Base-by-base conservation (phyloP, 2,797 vertebrate genomes). In the Setipinna tenuifilis region DNA sequence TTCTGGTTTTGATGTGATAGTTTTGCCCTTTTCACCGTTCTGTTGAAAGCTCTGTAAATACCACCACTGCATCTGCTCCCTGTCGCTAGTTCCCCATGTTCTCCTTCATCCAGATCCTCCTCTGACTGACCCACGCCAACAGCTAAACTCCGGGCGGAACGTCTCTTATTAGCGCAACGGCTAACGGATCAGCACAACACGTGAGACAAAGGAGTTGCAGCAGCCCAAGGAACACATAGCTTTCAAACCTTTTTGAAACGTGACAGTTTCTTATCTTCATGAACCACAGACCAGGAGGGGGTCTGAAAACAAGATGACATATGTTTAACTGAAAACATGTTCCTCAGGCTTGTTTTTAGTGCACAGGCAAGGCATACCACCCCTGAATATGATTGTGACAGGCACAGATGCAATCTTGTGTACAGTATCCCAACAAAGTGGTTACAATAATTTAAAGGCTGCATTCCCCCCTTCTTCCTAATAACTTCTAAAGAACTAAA, bases 111-210 rank as follows among this genome's bases (percentile, higher is more conserved):
- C 10, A 25, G 21, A 10, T 68, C 25, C 62, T 25, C 11, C 11
- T 2, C 65, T 71, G 65, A 35, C 65, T 31, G 12, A 65, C 62
- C 23, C 10, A 14, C 4, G 28, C 65, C 31, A 41, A 44, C 31
- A 78, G 16, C 16, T 21, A 78, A 78, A 78, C 28, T 31, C 16
- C 68, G 14, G 35, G 35, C 35, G 6, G 71, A 41, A 78, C 19
- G 71, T 78, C 31, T 78, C 71, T 78, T 35, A 78, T 78, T 78
- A 78, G 71, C 2, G 71, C 35, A 78, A 78, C 31, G 31, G 31
- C 35, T 21, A 9, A 9, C 6, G 35, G 35, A 35, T 44, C 35
- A 0, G 1, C 31, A 78, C 6, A 41, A 35, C 71, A 78, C 71
- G 35, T 78, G 71, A 78, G 31, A 41, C 71, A 6, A 1, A 3